Conservation (phyloP, 2,113 vertebrate species). For the Typhlomys cinereus region DNA sequence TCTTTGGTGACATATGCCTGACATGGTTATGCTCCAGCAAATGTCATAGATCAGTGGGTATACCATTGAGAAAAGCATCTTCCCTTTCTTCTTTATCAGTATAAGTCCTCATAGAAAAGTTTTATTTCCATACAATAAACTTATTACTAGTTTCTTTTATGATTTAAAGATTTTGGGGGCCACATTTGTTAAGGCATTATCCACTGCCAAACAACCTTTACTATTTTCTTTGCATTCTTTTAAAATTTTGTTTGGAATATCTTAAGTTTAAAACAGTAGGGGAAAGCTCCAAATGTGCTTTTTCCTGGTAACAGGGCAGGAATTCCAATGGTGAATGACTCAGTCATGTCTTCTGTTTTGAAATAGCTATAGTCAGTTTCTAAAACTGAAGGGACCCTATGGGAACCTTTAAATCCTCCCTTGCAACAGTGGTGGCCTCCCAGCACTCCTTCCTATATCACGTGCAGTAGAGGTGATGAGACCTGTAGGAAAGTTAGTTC, state of each 20-base stretch:
- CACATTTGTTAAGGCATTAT: slow-evolving; percentile 9
- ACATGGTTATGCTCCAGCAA: no score
- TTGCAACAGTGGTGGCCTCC: background rate
- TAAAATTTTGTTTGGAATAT: slow-evolving; percentile 23
- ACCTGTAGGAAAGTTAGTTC: background rate
- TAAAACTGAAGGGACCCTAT: background rate
- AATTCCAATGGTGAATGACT: background rate
- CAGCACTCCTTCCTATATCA: background rate
- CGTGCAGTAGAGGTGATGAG: background rate
- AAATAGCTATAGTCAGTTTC: background rate
- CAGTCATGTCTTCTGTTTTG: background rate
- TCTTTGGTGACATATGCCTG: no score
- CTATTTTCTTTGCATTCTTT: slow-evolving; percentile 5
- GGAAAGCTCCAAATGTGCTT: background rate
- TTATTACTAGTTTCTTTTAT: slow-evolving; percentile 7
- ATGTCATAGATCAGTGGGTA: no score
- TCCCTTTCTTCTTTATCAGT: no score
- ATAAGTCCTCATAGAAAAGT: no score
- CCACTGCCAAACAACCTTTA: background rate
- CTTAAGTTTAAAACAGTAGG: background rate
- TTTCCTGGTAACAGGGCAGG: background rate
- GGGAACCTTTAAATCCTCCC: background rate
- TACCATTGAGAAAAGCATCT: no score
- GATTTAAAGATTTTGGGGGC: background rate
- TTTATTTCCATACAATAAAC: slow-evolving; percentile 20